These are phyloP conservation scores for Acanthosoma haemorrhoidale DNA, from an alignment of 2,888 invertebrate genomes.

Conservation along the genomic window DNA sequence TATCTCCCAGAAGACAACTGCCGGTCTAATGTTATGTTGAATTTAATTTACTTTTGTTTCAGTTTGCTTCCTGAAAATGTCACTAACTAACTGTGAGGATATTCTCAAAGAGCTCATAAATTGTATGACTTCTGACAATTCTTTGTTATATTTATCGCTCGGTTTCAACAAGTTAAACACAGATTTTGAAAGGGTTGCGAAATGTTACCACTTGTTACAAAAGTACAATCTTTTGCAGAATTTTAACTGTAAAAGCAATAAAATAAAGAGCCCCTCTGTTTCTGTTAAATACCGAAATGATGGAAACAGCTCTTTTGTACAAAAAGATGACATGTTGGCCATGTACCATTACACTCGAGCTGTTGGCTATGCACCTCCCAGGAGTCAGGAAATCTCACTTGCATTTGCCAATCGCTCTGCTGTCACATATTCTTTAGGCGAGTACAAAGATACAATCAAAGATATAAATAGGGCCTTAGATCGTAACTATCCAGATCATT, in stretches of 20 bases:
- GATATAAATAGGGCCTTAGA: slow-evolving; percentile 62
- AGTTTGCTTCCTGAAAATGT: no score
- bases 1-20: no score
- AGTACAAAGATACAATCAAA: slow-evolving; percentile 59
- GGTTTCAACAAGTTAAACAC: slow-evolving; percentile 46
- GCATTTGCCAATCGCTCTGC: slow-evolving; percentile 74
- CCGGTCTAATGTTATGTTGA: no score
- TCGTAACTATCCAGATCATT: slow-evolving; percentile 56
- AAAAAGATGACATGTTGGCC: slow-evolving; percentile 42
- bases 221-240: slow-evolving; percentile 49
- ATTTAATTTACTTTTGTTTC: no score
- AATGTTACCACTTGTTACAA: slow-evolving; percentile 49
- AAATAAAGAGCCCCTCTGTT: slow-evolving; percentile 43
- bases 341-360: slow-evolving; percentile 58
- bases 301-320: slow-evolving; percentile 41
- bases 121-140: slow-evolving; percentile 26
- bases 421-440: slow-evolving; percentile 58
- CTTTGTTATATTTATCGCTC: slow-evolving; percentile 22
- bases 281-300: slow-evolving; percentile 43
- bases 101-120: slow-evolving; percentile 30
- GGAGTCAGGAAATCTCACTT: slow-evolving; percentile 56
- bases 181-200: slow-evolving; percentile 51
- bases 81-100: slow-evolving; percentile 23
- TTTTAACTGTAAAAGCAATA: slow-evolving; percentile 32
- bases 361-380: slow-evolving; percentile 56